These are phyloP conservation scores for Drosophila fungiperda DNA, from an alignment of 2,888 invertebrate species.

Conservation along the genomic window DNA sequence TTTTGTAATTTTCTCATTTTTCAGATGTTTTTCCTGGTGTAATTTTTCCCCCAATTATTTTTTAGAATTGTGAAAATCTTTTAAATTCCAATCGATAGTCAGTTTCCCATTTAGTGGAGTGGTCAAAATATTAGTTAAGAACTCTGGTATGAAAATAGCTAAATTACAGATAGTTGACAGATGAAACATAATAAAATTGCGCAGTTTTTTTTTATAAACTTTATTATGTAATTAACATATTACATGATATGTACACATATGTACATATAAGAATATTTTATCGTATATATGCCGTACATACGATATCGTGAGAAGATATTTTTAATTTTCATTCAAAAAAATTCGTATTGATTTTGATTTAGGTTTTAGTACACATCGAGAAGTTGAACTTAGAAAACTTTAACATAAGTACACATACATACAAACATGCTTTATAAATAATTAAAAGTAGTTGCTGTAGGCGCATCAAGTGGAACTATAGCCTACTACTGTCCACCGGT, in stretches of 20 bases:
- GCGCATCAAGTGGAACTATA: constrained; percentile 3
- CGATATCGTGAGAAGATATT: background rate
- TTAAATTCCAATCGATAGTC: no score
- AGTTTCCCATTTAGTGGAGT: no score
- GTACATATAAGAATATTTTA: constrained; percentile 14
- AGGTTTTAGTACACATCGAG: constrained; percentile 16
- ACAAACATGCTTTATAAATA: constrained; percentile 71
- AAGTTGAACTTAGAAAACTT: constrained; percentile 43
- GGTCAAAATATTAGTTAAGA: no score
- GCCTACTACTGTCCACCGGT: constrained; percentile 56
- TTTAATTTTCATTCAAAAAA: constrained; percentile 17
- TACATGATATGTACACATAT: constrained; percentile 39
- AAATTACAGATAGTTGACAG: background rate
- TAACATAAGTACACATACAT: constrained; percentile 60
- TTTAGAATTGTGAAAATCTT: no score
- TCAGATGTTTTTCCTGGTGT: no score
- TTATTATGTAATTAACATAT: constrained; percentile 52
- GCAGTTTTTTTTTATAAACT: constrained; percentile 26
- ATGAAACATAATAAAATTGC: constrained; percentile 16
- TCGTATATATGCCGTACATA: constrained; percentile 2
- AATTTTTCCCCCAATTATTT: no score
- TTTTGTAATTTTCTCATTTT: no score
- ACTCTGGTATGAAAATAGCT: no score
- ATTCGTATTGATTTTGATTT: constrained; percentile 41
- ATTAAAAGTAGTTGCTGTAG: constrained; percentile 68